Evolutionary conservation across 1,140 invertebrate species (phyloP).

Genomic region (Drosophila nikananu): DNA sequence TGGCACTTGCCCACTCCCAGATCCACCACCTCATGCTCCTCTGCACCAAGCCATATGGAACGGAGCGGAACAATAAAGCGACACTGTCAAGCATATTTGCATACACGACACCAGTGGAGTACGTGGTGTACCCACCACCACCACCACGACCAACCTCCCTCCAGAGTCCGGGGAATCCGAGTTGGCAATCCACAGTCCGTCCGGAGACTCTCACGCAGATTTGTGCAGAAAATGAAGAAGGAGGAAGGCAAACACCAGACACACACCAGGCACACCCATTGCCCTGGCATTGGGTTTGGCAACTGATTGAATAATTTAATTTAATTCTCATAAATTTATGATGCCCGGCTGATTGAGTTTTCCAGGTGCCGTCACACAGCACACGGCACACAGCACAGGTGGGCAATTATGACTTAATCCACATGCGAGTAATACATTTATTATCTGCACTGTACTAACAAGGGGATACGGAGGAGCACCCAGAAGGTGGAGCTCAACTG

Average conservation of each 20-base stretch:
- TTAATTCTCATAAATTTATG: constrained; percentile 51
- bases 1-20: constrained; percentile 57
- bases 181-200: constrained; percentile 1
- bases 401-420: constrained; percentile 30
- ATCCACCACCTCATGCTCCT: background rate
- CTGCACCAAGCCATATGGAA: constrained; percentile 62
- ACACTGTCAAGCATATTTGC: constrained; percentile 78
- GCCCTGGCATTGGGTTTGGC: constrained; percentile 19
- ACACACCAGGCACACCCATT: background rate
- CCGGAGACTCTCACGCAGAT: constrained; percentile 40
- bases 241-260: too few species aligned
- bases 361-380: constrained; percentile 20
- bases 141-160: constrained; percentile 6
- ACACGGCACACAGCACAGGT: constrained; percentile 10
- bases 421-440: constrained; percentile 24
- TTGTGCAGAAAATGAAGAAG: background rate
- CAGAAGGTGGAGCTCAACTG: background rate
- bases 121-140: background rate
- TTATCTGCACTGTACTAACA: background rate
- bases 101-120: constrained; percentile 56
- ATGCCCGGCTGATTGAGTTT: constrained; percentile 44
- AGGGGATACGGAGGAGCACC: background rate
- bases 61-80: constrained; percentile 78
- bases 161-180: constrained; percentile 2
- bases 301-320: constrained; percentile 52